phyloP scores from a whole-genome alignment of 1,140 invertebrate species.

The Eupristina koningsbergeri region DNA sequence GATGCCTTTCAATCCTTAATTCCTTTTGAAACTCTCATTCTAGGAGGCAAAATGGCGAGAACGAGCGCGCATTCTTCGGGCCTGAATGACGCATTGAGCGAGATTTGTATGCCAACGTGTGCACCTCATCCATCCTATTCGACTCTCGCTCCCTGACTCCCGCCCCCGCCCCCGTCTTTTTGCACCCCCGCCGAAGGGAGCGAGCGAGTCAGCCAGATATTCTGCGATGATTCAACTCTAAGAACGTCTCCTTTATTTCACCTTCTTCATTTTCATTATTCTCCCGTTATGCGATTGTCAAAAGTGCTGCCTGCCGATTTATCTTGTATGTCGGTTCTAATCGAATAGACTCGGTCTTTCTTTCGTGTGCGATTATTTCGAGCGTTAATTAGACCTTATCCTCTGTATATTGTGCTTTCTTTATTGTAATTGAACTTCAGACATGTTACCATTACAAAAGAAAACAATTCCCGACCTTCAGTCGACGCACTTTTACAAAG shows the following conservation, averaged over 20 bases:
- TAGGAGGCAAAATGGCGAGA: conserved; percentile 70
- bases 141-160: conserved; percentile 31
- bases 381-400: not conserved
- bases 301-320: not conserved
- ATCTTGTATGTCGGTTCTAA: not conserved
- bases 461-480: not conserved
- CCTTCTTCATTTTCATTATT: no score
- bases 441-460: no score
- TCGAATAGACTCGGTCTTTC: no score
- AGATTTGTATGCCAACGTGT: conserved; percentile 71
- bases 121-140: conserved; percentile 65
- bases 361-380: not conserved
- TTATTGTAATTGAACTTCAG: no score
- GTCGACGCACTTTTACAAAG: not conserved
- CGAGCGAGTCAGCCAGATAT: not conserved
- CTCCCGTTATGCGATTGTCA: not conserved
- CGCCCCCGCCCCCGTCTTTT: not conserved
- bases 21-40: conserved; percentile 74
- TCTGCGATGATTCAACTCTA: conserved; percentile 36
- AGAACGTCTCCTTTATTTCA: conserved; percentile 52
- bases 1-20: conserved; percentile 75
- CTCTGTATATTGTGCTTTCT: not conserved
- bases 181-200: no score
- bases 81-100: conserved; percentile 74
- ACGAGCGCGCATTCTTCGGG: conserved; percentile 72